Base-by-base conservation (phyloP, 2,797 vertebrate species). In the Onychomys torridus region DNA sequence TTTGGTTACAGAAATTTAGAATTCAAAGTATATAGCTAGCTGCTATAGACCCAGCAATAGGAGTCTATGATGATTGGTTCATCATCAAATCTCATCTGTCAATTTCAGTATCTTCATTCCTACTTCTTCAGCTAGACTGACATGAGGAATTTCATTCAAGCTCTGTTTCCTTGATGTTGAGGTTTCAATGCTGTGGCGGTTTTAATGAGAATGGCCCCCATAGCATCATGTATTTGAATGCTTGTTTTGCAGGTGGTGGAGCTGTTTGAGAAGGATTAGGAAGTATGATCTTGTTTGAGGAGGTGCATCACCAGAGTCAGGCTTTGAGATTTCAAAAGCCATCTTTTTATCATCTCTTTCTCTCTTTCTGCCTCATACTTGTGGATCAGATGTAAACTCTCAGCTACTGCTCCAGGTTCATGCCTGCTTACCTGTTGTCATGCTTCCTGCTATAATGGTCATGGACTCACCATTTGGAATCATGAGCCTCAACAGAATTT, bases 61-160 rank as follows among this genome's bases (percentile, higher is more conserved):
- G 59, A 59, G 16, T 40, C 37, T 73, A 25, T 10, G 71, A 65
- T 37, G 37, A 94, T 25, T 43, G 57, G 21, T 85, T 77, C n/a
- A 61, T 4, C 0, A 40, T 95, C 65, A 95, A 89, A 96, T 90
- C 19, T 88, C 10, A 21, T 29, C 55, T 40, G 5, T 63, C 25
- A 95, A 9, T 27, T 49, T 0, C 0, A 63, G 1, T 52, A 75
- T 95, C 86, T 93, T 94, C 27, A 37, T 7, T 43, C 0, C 0
- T 8, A 4, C 25, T 78, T 89, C 67, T 89, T 55, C 77, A 96
- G 37, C 40, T 69, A 81, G 4, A 69, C 8, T 63, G 4, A 88
- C 49, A 96, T 96, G 21, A 95, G 0, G 49, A 46, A 10, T 32
- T 90, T 78, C 94, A 97, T 27, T 32, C 34, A 67, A 85, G 23